These are phyloP conservation scores for Drosophila parvula DNA, from an alignment of 1,140 invertebrate genomes.

Conservation along the genomic window DNA sequence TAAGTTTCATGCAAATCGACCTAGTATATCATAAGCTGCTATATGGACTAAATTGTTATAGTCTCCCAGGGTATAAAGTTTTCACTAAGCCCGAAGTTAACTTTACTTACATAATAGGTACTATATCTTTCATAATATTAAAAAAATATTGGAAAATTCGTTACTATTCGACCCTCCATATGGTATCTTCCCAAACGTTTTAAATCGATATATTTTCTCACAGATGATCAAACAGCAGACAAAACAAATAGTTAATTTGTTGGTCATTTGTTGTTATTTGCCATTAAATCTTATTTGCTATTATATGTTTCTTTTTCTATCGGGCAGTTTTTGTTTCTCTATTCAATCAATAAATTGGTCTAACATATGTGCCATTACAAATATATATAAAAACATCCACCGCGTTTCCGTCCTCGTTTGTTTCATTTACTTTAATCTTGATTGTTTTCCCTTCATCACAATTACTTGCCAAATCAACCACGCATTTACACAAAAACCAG, in stretches of 20 bases:
- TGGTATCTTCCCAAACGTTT: background rate
- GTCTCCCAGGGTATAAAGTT: too few relatives aligned
- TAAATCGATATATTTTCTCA: constrained; percentile 62
- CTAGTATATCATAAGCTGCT: too few relatives aligned
- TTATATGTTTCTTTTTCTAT: constrained; percentile 12
- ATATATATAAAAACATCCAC: constrained; percentile 22
- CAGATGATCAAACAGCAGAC: constrained; percentile 75
- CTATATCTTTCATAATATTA: too few relatives aligned
- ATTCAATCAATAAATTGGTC: constrained; percentile 59
- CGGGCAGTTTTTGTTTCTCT: constrained; percentile 56
- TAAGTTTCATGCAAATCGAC: too few relatives aligned
- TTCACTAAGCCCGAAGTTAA: too few relatives aligned
- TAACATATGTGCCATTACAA: constrained; percentile 67
- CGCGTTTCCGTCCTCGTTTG: background rate
- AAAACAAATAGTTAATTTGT: constrained; percentile 80
- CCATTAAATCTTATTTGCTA: constrained; percentile 63
- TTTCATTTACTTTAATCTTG: constrained; percentile 17
- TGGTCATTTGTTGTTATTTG: constrained; percentile 80
- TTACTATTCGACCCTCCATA: constrained; percentile 1
- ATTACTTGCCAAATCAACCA: background rate
- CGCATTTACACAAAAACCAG: background rate
- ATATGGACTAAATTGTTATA: too few relatives aligned
- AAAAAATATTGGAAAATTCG: background rate
- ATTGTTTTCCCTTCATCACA: background rate
- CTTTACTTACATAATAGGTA: too few relatives aligned